Evolutionary conservation across 2,888 invertebrate genomes (phyloP).

Genomic region (Dioctria rufipes): DNA sequence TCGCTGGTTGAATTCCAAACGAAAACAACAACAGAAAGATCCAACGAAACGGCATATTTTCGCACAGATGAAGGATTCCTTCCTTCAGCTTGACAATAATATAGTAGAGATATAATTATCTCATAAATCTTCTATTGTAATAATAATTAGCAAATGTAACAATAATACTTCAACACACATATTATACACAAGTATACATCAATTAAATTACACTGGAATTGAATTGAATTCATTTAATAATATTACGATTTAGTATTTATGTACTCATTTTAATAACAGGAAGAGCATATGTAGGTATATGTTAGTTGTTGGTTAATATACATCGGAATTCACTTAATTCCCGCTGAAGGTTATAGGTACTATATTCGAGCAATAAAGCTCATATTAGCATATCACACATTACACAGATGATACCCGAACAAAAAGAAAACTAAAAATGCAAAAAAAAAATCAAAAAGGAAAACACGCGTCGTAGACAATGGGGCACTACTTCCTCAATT

Average conservation of each 20-base stretch:
- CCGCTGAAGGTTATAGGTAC: not conserved
- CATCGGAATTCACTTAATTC: constrained; percentile 23
- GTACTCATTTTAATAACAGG: too few relatives aligned
- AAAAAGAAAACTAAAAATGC: not conserved
- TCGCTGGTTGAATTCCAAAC: constrained; percentile 56
- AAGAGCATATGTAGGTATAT: too few relatives aligned
- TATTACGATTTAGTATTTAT: too few relatives aligned
- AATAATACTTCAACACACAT: constrained; percentile 1
- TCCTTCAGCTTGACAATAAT: not conserved
- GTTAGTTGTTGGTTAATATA: not conserved
- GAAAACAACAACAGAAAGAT: constrained; percentile 60
- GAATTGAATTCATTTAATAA: too few relatives aligned
- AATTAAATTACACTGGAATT: not conserved
- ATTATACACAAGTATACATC: not conserved
- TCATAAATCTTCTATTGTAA: not conserved
- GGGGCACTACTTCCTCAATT: constrained; percentile 35
- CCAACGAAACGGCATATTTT: constrained; percentile 56
- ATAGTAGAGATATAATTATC: not conserved
- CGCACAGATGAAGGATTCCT: constrained; percentile 14
- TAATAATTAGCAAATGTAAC: constrained; percentile 8
- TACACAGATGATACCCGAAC: not conserved
- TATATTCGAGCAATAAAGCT: not conserved
- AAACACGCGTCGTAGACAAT: constrained; percentile 25
- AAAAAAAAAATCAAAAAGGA: constrained; percentile 10
- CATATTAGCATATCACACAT: not conserved